Evolutionary conservation across 2,797 vertebrate species (phyloP), one percentile per base, ranked within the genome.

Genomic region (Hoplostethus mediterraneus): DNA sequence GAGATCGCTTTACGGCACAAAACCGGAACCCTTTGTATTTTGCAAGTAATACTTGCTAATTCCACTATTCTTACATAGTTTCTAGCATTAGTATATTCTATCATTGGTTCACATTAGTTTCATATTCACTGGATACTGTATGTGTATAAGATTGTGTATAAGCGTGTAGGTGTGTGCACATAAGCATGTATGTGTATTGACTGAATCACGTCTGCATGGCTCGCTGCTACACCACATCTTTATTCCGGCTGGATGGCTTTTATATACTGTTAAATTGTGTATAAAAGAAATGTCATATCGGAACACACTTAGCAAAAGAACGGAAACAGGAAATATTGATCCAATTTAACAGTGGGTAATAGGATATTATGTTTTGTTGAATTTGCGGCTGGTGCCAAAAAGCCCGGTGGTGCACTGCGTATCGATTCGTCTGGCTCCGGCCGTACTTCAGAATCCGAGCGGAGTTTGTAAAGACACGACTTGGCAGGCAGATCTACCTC

Each of bases 351-450:
- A 30, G 44, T 47, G 11, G 54, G 31, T 55, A 73, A 59, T 58
- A 33, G 21, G 53, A 82, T 67, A 56, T 64, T 58, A 56, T 63
- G 38, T 77, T 79, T 72, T 67, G 60, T 63, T 68, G 38, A 57
- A 73, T 75, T 60, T 69, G 55, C 28, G 65, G 67, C 54, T 11
- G 6, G 38, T 55, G 65, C 44, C 59, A 76, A 67, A 73, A 48
- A 21, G 68, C 45, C 49, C 1, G 4, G 21, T 47, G 58, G 56
- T 67, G 52, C 38, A 63, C 28, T 66, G 64, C n/a, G 51, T 57
- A 82, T 83, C 7, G 67, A 88, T 74, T 67, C 4, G 55, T 68
- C 48, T 65, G 52, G 21, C 21, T 76, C 51, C 51, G 63, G 74
- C 68, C n/a, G 12, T 40, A 17, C 44, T 69, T 71, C 51, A 71